These are phyloP conservation scores for Diglossa cyanea DNA, from an alignment of 2,797 vertebrate genomes.

Conservation along the genomic window DNA sequence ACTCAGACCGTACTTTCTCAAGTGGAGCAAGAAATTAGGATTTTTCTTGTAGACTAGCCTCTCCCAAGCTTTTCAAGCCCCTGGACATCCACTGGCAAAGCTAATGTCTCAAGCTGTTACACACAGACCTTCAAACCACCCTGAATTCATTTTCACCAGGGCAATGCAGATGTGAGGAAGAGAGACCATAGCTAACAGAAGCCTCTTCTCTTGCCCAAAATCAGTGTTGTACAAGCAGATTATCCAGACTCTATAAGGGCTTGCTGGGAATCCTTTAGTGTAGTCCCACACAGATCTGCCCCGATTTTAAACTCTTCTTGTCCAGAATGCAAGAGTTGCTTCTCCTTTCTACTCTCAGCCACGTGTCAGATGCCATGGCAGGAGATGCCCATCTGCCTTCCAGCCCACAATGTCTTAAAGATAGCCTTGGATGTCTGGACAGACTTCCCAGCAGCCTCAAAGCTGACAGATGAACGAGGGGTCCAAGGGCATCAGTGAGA, in stretches of 20 bases:
- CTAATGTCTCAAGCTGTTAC: rapidly evolving
- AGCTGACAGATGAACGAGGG: neutral
- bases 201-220: neutral
- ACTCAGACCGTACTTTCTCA: neutral
- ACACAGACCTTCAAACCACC: neutral
- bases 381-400: neutral
- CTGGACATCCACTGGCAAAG: neutral
- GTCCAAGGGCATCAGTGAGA: neutral
- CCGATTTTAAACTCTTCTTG: neutral
- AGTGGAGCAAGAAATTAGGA: neutral
- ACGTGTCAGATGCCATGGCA: rapidly evolving
- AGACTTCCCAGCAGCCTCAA: neutral
- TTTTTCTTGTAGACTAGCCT: neutral
- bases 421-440: neutral
- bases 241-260: neutral
- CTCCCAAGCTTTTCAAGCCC: neutral
- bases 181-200: neutral
- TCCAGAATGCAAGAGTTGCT: neutral
- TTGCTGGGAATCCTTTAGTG: neutral
- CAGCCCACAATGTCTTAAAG: neutral
- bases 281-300: neutral
- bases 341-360: neutral
- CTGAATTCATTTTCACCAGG: neutral
- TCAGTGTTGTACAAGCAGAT: neutral
- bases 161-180: neutral